phyloP scores from a whole-genome alignment of 2,888 invertebrate genomes.

The Nezara viridula region DNA sequence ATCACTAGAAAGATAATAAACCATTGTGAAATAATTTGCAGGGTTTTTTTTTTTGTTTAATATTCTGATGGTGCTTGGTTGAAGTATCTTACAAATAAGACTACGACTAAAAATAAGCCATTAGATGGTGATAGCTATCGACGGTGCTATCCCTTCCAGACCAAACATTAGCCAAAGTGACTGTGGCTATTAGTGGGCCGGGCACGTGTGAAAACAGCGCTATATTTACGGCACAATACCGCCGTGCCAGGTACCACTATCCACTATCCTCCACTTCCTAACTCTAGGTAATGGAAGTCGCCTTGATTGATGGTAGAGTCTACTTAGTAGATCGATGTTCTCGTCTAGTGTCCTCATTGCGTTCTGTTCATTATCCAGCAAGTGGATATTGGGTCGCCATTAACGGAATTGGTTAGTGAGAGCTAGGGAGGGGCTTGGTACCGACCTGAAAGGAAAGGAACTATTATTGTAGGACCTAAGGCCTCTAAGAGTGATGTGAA shows the following conservation, averaged over 20 bases:
- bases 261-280: background rate
- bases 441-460: background rate
- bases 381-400: background rate
- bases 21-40: too few species aligned
- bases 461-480: background rate
- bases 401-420: background rate
- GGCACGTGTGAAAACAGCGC: constrained; percentile 53
- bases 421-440: background rate
- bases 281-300: background rate
- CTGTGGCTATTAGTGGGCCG: background rate
- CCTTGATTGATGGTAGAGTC: background rate
- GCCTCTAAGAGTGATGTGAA: too few species aligned
- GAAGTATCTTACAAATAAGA: background rate
- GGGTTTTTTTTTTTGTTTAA: too few species aligned
- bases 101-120: background rate
- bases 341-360: background rate
- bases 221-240: constrained; percentile 42
- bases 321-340: constrained; percentile 26
- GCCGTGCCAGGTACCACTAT: constrained; percentile 54
- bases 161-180: background rate
- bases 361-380: too few species aligned
- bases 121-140: background rate
- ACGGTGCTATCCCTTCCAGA: background rate
- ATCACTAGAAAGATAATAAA: too few species aligned
- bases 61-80: background rate